Base-by-base conservation (phyloP, 2,797 vertebrate species). In the Emydoidea blandingii region DNA sequence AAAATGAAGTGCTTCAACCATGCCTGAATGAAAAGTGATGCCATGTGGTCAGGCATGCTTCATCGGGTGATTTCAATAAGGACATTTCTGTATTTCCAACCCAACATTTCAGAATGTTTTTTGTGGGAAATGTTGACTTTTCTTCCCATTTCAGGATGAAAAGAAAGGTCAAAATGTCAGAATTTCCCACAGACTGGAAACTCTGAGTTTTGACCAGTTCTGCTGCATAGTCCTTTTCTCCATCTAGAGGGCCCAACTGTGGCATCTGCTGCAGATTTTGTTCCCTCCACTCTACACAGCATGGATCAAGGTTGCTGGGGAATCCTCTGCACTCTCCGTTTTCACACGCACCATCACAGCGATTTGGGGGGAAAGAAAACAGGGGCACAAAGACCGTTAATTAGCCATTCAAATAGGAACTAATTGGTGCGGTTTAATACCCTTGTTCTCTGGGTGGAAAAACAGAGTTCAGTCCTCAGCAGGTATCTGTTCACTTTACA, bases 251-350 rank as follows among this genome's bases (percentile, higher is more conserved):
- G 8, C 47, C n/a, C 25, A 5, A 87, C 80, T 11, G 27, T 1
- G 5, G 4, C 0, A 0, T 54, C 1, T 44, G 18, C 56, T 34
- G 56, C 31, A 29, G 15, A 23, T 6, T 41, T 74, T 79, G 0
- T 0, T 47, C 41, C 9, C 37, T 72, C 37, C 1, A 19, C 47
- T 23, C 31, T 0, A 0, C 47, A 31, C 27, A 49, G 44, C 14
- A 25, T 25, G 41, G 41, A 47, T 25, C 19, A 11, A 25, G 12
- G 25, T 27, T 15, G 72, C 72, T 47, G 23, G 41, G 62, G 62
- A 68, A 68, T 68, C 34, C 62, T 37, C 62, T 68, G 62, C 34
- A 19, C 62, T 68, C 29, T 76, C 72, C 27, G 3, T 76, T 44
- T 65, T 76, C 41, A 44, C 23, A 76, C 3, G 6, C 44, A 47